phyloP scores from a whole-genome alignment of 2,888 invertebrate species.

The Agrotis exclamationis region DNA sequence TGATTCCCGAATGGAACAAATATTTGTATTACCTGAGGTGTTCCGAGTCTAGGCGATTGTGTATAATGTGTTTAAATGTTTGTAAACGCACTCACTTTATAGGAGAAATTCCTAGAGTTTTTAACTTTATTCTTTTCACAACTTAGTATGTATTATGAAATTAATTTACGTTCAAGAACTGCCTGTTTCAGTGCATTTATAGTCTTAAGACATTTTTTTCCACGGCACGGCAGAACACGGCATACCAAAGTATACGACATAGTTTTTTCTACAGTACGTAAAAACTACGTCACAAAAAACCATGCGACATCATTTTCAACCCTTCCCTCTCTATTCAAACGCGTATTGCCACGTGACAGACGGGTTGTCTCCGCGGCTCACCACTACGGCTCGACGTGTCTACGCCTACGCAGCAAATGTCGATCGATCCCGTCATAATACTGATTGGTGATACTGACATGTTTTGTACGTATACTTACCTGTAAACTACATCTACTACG shows the following conservation, averaged over 20 bases:
- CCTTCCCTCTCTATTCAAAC: slow-evolving; percentile 18
- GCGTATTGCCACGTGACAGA: slow-evolving; percentile 38
- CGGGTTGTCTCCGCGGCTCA: slow-evolving; percentile 7
- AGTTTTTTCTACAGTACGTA: too few species aligned
- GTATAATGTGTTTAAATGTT: too few species aligned
- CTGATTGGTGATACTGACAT: slow-evolving; percentile 10
- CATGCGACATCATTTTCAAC: not conserved
- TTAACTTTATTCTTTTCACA: not conserved
- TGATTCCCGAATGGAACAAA: too few species aligned
- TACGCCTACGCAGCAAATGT: slow-evolving; percentile 27
- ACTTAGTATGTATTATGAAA: not conserved
- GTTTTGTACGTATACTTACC: not conserved
- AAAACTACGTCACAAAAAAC: slow-evolving; percentile 18
- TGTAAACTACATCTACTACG: slow-evolving; percentile 11
- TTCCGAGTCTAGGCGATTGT: too few species aligned
- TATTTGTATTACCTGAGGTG: too few species aligned
- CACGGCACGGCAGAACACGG: not conserved
- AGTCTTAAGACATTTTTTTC: not conserved
- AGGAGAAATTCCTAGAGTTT: too few species aligned
- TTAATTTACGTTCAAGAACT: not conserved
- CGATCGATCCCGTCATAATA: not conserved
- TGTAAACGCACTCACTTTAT: too few species aligned
- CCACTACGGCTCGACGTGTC: not conserved
- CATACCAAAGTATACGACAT: too few species aligned
- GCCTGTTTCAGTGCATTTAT: not conserved